phyloP scores from a whole-genome alignment of 2,888 invertebrate genomes.

The Tanytarsus gracilentus region DNA sequence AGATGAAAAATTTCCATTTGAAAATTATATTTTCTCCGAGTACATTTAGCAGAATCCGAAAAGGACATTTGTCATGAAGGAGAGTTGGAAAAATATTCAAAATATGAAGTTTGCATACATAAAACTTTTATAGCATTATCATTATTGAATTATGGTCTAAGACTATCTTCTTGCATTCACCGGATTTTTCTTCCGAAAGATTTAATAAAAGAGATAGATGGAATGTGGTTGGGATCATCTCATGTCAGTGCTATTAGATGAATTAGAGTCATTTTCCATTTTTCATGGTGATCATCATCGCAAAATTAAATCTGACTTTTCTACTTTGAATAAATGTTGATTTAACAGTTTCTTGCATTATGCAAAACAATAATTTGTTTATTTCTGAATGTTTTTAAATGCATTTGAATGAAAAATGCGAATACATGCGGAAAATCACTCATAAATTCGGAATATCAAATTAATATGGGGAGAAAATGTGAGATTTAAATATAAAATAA shows the following conservation, averaged over 20 bases:
- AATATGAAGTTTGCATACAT: constrained; percentile 24
- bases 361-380: too few relatives aligned
- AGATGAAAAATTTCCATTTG: constrained; percentile 19
- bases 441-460: too few relatives aligned
- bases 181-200: neutral
- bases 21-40: constrained; percentile 8
- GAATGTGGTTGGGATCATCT: neutral
- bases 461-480: too few relatives aligned
- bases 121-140: constrained; percentile 15
- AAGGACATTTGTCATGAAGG: constrained; percentile 27
- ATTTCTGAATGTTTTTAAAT: too few relatives aligned
- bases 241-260: neutral
- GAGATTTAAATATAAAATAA: too few relatives aligned
- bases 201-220: neutral
- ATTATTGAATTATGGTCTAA: constrained; percentile 21
- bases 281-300: too few relatives aligned
- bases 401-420: too few relatives aligned
- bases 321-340: too few relatives aligned
- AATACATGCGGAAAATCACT: too few relatives aligned
- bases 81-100: constrained; percentile 17
- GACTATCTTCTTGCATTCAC: neutral
- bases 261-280: too few relatives aligned
- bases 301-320: too few relatives aligned
- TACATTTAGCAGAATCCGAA: neutral
- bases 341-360: too few relatives aligned